phyloP scores from a whole-genome alignment of 30 jellyfish, hydroid and myxozoan species.

The Turritopsis dohrnii region DNA sequence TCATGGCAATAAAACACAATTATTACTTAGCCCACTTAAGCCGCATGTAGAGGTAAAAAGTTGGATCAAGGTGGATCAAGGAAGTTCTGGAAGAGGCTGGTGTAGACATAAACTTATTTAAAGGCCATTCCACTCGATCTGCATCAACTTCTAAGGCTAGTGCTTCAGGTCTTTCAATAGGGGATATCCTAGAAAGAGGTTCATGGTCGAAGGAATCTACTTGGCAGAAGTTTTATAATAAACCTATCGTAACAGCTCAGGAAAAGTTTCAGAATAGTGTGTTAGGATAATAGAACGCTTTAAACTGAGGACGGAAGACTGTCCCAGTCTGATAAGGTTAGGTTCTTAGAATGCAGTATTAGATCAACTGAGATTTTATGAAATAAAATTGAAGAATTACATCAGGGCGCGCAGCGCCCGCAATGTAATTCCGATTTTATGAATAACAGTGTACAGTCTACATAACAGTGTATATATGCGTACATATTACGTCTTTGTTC shows the following conservation, averaged over 20 bases:
- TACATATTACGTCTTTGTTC: not conserved
- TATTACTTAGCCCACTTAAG: not conserved
- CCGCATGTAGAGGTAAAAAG: not conserved
- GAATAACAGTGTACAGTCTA: not conserved
- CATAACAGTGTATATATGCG: not conserved
- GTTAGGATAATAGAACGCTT: not conserved
- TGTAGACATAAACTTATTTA: not conserved
- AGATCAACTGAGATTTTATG: conserved; percentile 16
- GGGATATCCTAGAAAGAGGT: not conserved
- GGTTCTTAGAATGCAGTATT: not conserved
- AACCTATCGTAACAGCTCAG: not conserved
- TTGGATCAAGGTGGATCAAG: not conserved
- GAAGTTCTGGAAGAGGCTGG: not conserved
- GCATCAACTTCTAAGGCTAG: not conserved
- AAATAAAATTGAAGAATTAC: not conserved
- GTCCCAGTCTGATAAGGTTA: not conserved
- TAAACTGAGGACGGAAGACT: not conserved
- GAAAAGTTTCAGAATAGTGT: not conserved
- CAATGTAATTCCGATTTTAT: too few relatives aligned
- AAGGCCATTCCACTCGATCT: not conserved
- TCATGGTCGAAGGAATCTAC: not conserved
- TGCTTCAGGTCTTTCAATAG: not conserved
- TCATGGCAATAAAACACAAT: not conserved
- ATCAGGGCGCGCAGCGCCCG: not conserved
- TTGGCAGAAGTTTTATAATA: not conserved